Evolutionary conservation across 2,113 vertebrate species (phyloP).

Genomic region (Brienomyrus brachyistius): DNA sequence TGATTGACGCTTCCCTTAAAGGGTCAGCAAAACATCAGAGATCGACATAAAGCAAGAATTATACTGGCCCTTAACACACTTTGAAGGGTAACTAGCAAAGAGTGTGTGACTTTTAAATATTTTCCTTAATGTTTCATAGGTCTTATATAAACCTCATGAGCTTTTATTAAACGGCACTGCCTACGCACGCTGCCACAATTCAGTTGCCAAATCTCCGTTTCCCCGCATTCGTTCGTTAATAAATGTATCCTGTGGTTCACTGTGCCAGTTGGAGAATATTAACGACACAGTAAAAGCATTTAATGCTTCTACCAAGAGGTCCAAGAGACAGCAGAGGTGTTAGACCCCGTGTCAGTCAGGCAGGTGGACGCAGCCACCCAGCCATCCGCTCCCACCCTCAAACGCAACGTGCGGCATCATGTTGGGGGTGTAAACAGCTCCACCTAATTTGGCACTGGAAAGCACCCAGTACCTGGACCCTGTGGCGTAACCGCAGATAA

Average conservation of each 20-base stretch:
- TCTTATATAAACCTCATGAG: slow-evolving; percentile 22
- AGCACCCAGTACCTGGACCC: background rate
- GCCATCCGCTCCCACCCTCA: background rate
- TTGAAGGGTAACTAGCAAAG: background rate
- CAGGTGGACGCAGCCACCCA: background rate
- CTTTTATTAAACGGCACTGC: slow-evolving; percentile 3
- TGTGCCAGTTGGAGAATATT: background rate
- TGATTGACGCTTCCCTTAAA: background rate
- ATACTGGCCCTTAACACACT: background rate
- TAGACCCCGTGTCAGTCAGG: background rate
- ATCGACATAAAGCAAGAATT: background rate
- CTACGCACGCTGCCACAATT: background rate
- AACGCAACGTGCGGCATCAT: background rate
- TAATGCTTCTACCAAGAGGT: slow-evolving; percentile 1
- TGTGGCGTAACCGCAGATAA: background rate
- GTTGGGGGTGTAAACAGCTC: background rate
- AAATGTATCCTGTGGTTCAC: background rate
- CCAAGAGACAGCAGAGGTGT: background rate
- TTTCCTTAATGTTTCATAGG: slow-evolving; percentile 22
- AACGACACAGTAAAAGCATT: background rate
- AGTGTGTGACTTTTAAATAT: slow-evolving; percentile 14
- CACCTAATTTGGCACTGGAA: background rate
- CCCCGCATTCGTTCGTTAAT: background rate
- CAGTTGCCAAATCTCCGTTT: background rate
- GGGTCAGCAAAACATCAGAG: background rate